A percentile compares a stretch with the other conserved stretches of the same genome.
These are phyloP conservation scores for Augochlora pura DNA, from an alignment of 1,140 invertebrate genomes.

Conservation along the genomic window DNA sequence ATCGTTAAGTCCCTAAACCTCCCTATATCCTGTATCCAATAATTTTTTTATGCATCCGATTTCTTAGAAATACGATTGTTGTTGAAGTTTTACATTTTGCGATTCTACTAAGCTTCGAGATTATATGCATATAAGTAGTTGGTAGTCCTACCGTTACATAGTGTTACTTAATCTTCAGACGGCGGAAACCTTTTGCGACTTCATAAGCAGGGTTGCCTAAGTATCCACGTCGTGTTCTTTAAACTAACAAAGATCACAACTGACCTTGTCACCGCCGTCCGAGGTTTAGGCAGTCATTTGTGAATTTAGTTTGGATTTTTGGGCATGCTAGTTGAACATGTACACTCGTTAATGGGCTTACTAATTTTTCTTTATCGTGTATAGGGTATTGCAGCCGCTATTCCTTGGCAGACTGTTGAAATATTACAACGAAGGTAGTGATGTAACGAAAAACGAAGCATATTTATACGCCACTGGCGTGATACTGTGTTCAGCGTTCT, in stretches of 20 bases:
- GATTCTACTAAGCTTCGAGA: not conserved
- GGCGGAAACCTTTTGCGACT: no score
- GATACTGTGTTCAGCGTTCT: slow-evolving; percentile 83
- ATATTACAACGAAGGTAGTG: slow-evolving; percentile 68
- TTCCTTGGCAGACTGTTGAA: slow-evolving; percentile 85
- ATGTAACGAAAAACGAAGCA: slow-evolving; percentile 81
- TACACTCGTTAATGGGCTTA: not conserved
- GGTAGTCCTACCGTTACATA: not conserved
- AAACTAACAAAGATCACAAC: no score
- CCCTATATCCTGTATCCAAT: slow-evolving; percentile 7
- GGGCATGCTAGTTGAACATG: not conserved
- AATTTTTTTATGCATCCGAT: not conserved
- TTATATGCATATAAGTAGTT: no score
- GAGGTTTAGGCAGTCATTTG: not conserved
- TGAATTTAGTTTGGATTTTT: not conserved
- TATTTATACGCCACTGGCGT: slow-evolving; percentile 87
- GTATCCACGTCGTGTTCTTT: no score
- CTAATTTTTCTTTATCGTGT: slow-evolving; percentile 44
- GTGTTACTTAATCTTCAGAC: not conserved
- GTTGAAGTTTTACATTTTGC: no score
- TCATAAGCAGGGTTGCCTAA: no score
- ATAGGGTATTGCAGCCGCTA: slow-evolving; percentile 86
- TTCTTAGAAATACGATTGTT: not conserved
- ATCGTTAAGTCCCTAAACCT: slow-evolving; percentile 67
- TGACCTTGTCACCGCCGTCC: no score